Base-by-base conservation (phyloP, 2,113 vertebrate genomes). In the Polypterus senegalus region DNA sequence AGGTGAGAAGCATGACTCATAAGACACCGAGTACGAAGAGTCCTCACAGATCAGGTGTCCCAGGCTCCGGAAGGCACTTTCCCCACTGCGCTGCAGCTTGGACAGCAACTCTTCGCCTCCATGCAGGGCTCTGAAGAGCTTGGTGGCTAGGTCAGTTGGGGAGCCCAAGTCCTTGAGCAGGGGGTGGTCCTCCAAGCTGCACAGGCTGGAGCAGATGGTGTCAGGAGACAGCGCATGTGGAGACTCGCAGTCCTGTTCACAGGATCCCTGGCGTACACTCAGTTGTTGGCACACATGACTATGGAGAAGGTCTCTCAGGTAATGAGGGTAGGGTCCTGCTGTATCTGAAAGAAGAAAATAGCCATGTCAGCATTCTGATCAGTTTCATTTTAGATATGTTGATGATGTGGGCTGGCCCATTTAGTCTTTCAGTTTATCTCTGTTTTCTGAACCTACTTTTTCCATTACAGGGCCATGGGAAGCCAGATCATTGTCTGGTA, bases 161-260 rank as follows among this genome's bases (percentile, higher is more conserved):
- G 84, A 87, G 48, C 86, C 81, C 74, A 89, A 77, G 76, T 84
- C 79, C 3, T 81, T 83, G 59, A 90, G 80, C 64, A 95, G 79
- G 0, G 89, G 81, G 77, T 90, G 88, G 8, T 91, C 88, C 68
- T 98, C 93, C 73, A 98, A 78, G 78, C 96, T 98, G 86, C 89
- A 97, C 53, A 95, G 84, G 72, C 94, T 98, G 74, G 96, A 98
- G 80, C 91, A 92, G 71, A 95, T 80, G 60, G 94, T 96, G 73
- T 97, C 91, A 0, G 95, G 92, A 59, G 93, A 97, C 60, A 89
- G 79, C 2, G 88, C 89, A 63, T 89, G 92, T 0, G 93, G 94
- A 61, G 92, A 92, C 74, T 96, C 93, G 4, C 89, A 93, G 9
- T 91, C 86, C 0, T 84, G 89, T 73, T 93, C 91, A 1, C 86